Percentiles rank a stretch among this genome's conserved stretches.
phyloP scores from a whole-genome alignment of 2,888 invertebrate genomes.

The Netelia fuscicornis region DNA sequence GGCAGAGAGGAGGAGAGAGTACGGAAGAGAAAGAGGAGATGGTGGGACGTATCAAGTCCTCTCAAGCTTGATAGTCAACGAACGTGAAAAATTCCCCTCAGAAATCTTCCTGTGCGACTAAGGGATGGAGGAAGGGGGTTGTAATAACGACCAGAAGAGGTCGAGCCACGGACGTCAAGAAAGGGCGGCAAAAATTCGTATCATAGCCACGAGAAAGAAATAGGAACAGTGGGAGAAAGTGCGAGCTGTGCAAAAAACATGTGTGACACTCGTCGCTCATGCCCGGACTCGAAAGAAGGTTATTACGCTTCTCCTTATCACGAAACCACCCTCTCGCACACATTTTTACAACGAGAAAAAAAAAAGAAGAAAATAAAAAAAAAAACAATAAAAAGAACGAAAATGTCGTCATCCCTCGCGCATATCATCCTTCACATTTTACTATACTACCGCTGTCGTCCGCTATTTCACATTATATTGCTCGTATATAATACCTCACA shows the following conservation, averaged over 20 bases:
- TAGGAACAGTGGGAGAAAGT: neutral
- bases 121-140: neutral
- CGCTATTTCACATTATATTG: slow-evolving; percentile 56
- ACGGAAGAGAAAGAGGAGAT: too few relatives aligned
- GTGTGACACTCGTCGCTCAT: slow-evolving; percentile 46
- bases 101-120: too few relatives aligned
- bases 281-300: slow-evolving; percentile 2
- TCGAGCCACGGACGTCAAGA: slow-evolving; percentile 10
- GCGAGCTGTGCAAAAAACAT: neutral
- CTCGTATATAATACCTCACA: slow-evolving; percentile 38
- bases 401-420: too few relatives aligned
- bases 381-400: too few relatives aligned
- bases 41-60: too few relatives aligned
- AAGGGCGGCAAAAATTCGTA: slow-evolving; percentile 23
- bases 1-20: too few relatives aligned
- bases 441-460: slow-evolving; percentile 23
- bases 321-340: slow-evolving; percentile 10
- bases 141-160: slow-evolving; percentile 14
- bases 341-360: neutral
- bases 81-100: neutral
- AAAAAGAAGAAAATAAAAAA: neutral
- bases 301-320: slow-evolving; percentile 52
- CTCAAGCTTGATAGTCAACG: too few relatives aligned
- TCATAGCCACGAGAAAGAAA: slow-evolving; percentile 21
- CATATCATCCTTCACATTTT: slow-evolving; percentile 34